These are phyloP conservation scores for Phataginus tetradactyla DNA, from an alignment of 2,797 vertebrate genomes.

Conservation along the genomic window DNA sequence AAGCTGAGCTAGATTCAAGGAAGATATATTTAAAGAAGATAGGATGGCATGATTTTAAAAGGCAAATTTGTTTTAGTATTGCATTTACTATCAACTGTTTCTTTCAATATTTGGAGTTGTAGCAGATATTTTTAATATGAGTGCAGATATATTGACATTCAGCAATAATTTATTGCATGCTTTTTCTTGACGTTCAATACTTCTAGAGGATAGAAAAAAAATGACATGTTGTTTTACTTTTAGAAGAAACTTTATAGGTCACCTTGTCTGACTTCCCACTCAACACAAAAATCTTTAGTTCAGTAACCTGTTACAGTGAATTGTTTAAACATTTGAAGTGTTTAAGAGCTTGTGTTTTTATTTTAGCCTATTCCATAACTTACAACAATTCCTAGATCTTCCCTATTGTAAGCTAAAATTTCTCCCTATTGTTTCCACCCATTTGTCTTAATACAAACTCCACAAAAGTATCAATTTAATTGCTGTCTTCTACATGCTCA, in stretches of 20 bases:
- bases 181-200: neutral
- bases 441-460: neutral
- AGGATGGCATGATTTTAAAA: neutral
- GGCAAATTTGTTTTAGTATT: conserved; percentile 23
- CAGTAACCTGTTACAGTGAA: neutral
- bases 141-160: neutral
- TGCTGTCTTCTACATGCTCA: neutral
- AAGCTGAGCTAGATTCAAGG: neutral
- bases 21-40: neutral
- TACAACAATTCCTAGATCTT: neutral
- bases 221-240: neutral
- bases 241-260: neutral
- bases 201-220: neutral
- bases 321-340: neutral
- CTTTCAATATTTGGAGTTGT: neutral
- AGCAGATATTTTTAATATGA: neutral
- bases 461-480: neutral
- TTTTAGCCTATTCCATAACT: neutral
- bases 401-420: neutral
- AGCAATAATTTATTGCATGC: neutral
- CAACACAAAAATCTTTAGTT: neutral
- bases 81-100: neutral
- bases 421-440: neutral
- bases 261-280: neutral
- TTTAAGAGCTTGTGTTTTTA: neutral